Conservation (phyloP, 30 jellyfish, hydroid and myxozoan species). For the Pelagia noctiluca region DNA sequence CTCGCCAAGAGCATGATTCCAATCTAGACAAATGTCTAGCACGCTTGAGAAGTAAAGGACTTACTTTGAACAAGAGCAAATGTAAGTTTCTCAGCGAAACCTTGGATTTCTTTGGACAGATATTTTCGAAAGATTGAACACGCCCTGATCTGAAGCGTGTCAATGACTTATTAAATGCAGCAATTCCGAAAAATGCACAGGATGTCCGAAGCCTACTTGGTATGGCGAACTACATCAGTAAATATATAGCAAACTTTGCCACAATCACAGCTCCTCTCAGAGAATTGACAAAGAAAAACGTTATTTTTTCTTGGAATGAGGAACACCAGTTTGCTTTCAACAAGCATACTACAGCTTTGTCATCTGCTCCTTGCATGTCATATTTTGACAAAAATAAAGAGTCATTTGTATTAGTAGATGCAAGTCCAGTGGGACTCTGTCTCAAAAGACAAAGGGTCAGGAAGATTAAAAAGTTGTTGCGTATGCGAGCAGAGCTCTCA, state of each 20-base stretch:
- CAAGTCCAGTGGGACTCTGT: conserved; percentile 54
- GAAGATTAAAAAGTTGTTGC: conserved; percentile 56
- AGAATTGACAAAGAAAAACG: conserved; percentile 37
- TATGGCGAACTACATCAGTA: conserved; percentile 59
- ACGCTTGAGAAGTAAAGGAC: conserved; percentile 1
- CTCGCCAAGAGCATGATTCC: conserved; percentile 58
- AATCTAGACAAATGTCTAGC: conserved; percentile 25
- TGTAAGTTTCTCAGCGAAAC: conserved; percentile 46
- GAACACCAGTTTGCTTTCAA: conserved; percentile 26
- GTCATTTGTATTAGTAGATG: conserved; percentile 46
- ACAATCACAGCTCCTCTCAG: conserved; percentile 67
- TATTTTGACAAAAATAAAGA: conserved; percentile 60
- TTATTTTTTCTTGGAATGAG: conserved; percentile 44
- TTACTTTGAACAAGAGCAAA: conserved; percentile 35
- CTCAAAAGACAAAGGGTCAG: conserved; percentile 48
- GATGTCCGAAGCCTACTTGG: conserved; percentile 67
- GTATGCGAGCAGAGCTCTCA: conserved; percentile 53
- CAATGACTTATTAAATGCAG: conserved; percentile 20
- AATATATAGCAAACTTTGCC: conserved; percentile 39
- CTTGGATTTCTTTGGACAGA: conserved; percentile 62
- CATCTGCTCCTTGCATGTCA: conserved; percentile 52
- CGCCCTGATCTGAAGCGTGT: conserved; percentile 56
- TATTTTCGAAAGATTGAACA: conserved; percentile 57
- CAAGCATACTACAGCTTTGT: conserved; percentile 14
- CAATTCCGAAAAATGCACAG: conserved; percentile 16